phyloP scores from a whole-genome alignment of 2,888 invertebrate genomes.

The Drosophila fulvimacula region DNA sequence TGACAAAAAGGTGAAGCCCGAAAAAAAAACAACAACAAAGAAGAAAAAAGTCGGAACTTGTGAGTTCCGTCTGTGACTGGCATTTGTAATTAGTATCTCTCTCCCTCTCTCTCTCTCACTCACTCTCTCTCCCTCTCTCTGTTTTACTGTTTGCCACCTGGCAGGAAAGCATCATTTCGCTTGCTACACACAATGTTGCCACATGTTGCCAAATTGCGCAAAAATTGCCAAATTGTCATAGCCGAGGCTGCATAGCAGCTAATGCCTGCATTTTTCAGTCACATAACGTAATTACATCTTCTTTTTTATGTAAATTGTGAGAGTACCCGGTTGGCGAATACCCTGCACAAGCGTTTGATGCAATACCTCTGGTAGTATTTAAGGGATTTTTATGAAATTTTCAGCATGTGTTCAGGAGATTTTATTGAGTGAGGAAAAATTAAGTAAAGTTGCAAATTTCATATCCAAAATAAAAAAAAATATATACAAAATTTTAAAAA shows the following conservation, averaged over 20 bases:
- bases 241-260: constrained; percentile 9
- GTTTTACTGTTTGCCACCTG: constrained; percentile 24
- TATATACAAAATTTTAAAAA: no score
- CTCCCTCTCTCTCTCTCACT: background rate
- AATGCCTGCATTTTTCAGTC: constrained; percentile 16
- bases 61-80: constrained; percentile 54
- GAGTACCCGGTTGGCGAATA: background rate
- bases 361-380: no score
- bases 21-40: constrained; percentile 25
- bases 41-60: constrained; percentile 18
- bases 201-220: constrained; percentile 32
- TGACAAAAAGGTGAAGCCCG: constrained; percentile 26
- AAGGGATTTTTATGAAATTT: no score
- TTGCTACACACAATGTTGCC: constrained; percentile 27
- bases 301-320: background rate
- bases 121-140: background rate
- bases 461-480: no score
- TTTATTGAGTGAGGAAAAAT: no score
- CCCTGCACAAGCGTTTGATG: background rate
- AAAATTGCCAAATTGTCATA: constrained; percentile 18
- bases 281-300: constrained; percentile 10
- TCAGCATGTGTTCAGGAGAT: no score
- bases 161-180: constrained; percentile 37
- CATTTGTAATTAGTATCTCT: constrained; percentile 67
- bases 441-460: no score